These are phyloP conservation scores for Norana najaformis DNA, from an alignment of 2,888 invertebrate species.

Conservation along the genomic window DNA sequence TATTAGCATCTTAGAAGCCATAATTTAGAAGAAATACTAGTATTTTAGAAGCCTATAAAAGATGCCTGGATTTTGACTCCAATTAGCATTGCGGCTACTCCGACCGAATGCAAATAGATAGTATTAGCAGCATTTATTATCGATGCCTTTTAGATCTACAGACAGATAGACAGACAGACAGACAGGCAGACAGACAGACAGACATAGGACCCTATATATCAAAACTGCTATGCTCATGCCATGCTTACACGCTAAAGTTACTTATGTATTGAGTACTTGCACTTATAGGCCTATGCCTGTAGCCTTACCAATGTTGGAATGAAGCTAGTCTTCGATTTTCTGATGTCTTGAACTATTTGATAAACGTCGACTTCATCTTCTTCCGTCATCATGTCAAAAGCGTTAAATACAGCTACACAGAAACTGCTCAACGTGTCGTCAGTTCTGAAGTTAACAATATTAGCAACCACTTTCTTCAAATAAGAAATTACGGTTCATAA, in stretches of 20 bases:
- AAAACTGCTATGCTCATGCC: too few relatives aligned
- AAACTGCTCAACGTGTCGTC: not conserved
- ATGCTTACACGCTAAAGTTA: too few relatives aligned
- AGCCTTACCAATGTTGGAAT: not conserved
- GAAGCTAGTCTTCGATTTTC: not conserved
- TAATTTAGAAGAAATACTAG: not conserved
- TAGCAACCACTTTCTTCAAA: not conserved
- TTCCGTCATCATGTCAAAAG: not conserved
- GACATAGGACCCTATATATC: too few relatives aligned
- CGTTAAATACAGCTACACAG: conserved; percentile 14
- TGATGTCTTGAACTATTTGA: not conserved
- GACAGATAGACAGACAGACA: too few relatives aligned
- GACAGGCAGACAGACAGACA: too few relatives aligned
- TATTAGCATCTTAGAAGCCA: not conserved
- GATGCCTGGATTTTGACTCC: too few relatives aligned
- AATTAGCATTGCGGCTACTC: too few relatives aligned
- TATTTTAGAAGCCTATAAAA: too few relatives aligned
- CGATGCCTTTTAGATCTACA: too few relatives aligned
- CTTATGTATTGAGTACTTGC: too few relatives aligned
- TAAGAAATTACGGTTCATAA: not conserved
- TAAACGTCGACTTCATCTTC: not conserved
- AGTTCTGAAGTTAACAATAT: not conserved
- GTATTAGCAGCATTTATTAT: too few relatives aligned
- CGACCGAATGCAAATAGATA: too few relatives aligned
- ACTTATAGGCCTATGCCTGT: not conserved